These are phyloP conservation scores for Hedychridium roseum DNA, from an alignment of 2,888 invertebrate genomes.

Conservation along the genomic window DNA sequence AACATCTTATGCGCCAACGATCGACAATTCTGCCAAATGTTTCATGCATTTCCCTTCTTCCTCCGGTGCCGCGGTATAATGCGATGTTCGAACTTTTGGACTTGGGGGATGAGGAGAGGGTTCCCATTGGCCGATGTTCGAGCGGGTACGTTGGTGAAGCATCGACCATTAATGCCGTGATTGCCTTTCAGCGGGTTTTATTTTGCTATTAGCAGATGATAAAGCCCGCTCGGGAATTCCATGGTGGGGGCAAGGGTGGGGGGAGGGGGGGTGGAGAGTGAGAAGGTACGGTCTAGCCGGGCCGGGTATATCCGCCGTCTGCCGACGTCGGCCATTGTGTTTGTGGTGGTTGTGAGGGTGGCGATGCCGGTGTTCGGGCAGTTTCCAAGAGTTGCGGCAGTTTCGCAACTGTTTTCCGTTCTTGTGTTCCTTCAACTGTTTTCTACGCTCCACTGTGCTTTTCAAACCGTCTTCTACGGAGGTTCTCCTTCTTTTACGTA, in stretches of 20 bases:
- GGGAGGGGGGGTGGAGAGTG: slow-evolving; percentile 16
- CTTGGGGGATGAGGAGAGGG: slow-evolving; percentile 1
- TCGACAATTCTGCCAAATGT: slow-evolving; percentile 17
- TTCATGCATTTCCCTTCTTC: slow-evolving; percentile 14
- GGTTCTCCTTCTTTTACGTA: no score
- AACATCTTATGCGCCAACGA: no score
- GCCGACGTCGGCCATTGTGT: slow-evolving; percentile 8
- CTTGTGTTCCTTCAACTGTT: slow-evolving; percentile 47
- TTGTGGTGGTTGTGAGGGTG: slow-evolving; percentile 5
- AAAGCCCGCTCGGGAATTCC: slow-evolving; percentile 30
- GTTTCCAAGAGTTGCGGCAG: slow-evolving; percentile 49
- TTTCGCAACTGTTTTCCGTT: slow-evolving; percentile 51
- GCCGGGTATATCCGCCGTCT: no score
- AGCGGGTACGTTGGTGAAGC: slow-evolving; percentile 2
- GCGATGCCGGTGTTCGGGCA: slow-evolving; percentile 21
- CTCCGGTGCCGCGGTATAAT: slow-evolving; percentile 35
- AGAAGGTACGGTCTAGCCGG: neutral
- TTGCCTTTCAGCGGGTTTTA: slow-evolving; percentile 35
- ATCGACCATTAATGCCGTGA: slow-evolving; percentile 1
- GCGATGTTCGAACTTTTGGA: slow-evolving; percentile 45
- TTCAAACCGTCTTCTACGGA: slow-evolving; percentile 16
- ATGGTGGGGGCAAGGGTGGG: slow-evolving; percentile 3
- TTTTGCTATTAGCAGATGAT: slow-evolving; percentile 50
- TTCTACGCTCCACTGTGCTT: slow-evolving; percentile 44
- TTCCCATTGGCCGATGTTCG: neutral